Base-by-base conservation (phyloP, 2,888 invertebrate species). In the Blastobasis lacticolella region DNA sequence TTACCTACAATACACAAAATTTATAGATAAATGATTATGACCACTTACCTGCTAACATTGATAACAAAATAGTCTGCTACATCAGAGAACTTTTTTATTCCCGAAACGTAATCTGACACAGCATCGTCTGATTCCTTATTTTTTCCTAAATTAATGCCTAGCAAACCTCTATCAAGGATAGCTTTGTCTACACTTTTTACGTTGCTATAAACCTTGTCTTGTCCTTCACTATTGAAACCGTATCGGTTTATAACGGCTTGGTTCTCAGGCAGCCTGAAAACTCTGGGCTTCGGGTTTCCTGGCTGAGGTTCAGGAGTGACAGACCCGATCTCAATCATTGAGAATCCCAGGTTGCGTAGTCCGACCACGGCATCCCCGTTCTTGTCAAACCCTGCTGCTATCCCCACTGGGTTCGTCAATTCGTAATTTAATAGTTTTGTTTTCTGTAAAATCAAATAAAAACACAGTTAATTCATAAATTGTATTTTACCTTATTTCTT, bases 321-420 rank as follows among this genome's bases (percentile, higher is more conserved):
- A 5, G 97, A 97, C 54, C 99, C 99, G 63, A 99, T 92, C 90
- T 99, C 99, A 36, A 99, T 92, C 78, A 98, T 96, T 5, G 98
- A 95, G 82, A 99, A 98, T 0, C 99, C 99, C 53, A 97, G 84
- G 66, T 93, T 92, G 56, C 91, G 89, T 43, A 99, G 81, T 0
- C 96, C 95, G 64, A 92, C 79, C 2, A 98, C 89, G 36, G 96
- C 97, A 87, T 98, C 97, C 5, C 94, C 98, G 81, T 99, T 93
- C 80, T 99, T 99, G 79, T 99, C 99, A 85, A 99, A 99, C 5
- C 99, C 99, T 53, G 99, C 99, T 37, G 99, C 99, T 69, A 99
- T 92, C n/a, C 99, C 99, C 63, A 99, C 81, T 0, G 99, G 99
- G 86, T 97, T 98, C 51, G 90, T 87, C 56, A 99, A 91, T 9